phyloP scores from a whole-genome alignment of 2,113 vertebrate species.

The Sceloporus undulatus region DNA sequence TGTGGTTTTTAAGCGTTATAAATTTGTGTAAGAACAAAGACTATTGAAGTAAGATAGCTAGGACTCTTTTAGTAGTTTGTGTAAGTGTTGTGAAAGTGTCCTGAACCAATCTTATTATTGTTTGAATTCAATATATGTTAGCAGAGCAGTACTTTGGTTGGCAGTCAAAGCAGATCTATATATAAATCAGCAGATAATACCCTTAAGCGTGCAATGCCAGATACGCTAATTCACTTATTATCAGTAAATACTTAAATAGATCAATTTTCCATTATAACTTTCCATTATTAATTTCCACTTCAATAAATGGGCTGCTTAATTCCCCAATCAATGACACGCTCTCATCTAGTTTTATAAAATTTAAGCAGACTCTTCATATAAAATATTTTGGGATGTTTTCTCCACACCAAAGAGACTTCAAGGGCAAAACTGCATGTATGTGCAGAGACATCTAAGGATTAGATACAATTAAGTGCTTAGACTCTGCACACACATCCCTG shows the following conservation, averaged over 20 bases:
- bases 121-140: neutral
- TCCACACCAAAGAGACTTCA: slow-evolving; percentile 24
- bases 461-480: slow-evolving; percentile 20
- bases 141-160: neutral
- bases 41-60: neutral
- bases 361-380: slow-evolving; percentile 21
- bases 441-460: neutral
- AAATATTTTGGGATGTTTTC: slow-evolving; percentile 40
- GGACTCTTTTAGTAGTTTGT: neutral
- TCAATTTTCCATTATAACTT: neutral
- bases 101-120: neutral
- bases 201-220: neutral
- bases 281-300: slow-evolving; percentile 21
- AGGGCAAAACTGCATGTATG: slow-evolving; percentile 1
- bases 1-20: slow-evolving; percentile 26
- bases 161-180: neutral
- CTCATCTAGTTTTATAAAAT: slow-evolving; percentile 23
- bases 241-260: slow-evolving; percentile 15
- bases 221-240: neutral
- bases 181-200: neutral
- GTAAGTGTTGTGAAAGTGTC: neutral
- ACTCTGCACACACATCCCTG: neutral
- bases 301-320: slow-evolving; percentile 25
- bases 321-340: neutral
- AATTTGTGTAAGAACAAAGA: slow-evolving; percentile 11